Evolutionary conservation across 2,113 vertebrate species (phyloP), one percentile per base, ranked within the genome.

Genomic region (Chaetops frenatus): DNA sequence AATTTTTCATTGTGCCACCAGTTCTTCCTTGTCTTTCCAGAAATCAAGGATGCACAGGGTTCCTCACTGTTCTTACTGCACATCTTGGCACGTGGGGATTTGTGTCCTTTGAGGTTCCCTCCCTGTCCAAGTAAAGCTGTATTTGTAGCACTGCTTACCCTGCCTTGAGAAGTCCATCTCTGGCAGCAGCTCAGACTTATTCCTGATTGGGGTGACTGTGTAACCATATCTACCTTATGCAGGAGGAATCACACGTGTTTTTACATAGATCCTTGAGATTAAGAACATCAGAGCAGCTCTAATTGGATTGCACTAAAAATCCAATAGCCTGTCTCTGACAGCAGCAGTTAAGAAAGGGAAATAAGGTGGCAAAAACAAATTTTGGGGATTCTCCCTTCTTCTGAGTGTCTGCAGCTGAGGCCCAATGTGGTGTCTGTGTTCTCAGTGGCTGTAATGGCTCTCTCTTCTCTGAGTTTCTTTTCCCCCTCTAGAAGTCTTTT

Each of bases 31-130:
- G n/a, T 61, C 45, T 57, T 31, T 50, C 22, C n/a, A 61, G 76
- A 86, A 72, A 18, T n/a, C 9, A 53, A 5, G n/a, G 62, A 14
- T 13, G 11, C 23, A 2, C 0, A 0, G 36, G 21, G 11, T 22
- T 79, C 40, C 28, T 93, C 13, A 4, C 54, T 57, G 42, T 47
- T 74, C 23, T 45, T 48, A 35, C 33, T 65, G 50, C 27, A 20
- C 28, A 20, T 45, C 15, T 15, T 28, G 40, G 29, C 35, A 20
- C 0, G 0, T 1, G 2, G 21, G 20, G 15, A 24, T 77, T 62
- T 36, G 60, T 66, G 44, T 51, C 44, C 45, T 70, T 23, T 23
- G 24, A 77, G 45, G 22, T 51, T 51, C 53, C n/a, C 18, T 85
- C 6, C 11, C 14, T 33, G 19, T 25, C 58, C 4, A 6, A 51